phyloP scores from a whole-genome alignment of 1,140 invertebrate genomes.

The Cotesia typhae region DNA sequence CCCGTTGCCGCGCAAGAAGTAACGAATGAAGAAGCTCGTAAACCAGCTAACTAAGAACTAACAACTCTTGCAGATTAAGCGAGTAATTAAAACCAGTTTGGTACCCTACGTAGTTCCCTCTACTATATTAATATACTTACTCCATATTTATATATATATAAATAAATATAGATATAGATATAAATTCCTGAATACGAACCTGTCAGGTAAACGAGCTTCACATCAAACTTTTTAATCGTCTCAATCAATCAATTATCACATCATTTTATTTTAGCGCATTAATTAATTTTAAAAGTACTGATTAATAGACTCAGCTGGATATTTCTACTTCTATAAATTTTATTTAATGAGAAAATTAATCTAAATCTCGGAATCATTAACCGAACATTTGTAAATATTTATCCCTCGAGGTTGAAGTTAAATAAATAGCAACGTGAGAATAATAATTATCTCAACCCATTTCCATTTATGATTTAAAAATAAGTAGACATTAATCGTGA shows the following conservation, averaged over 20 bases:
- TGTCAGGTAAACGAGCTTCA: not conserved
- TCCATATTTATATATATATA: too few species aligned
- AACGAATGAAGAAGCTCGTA: not conserved
- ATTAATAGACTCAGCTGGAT: not conserved
- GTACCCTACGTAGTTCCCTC: not conserved
- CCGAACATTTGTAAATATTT: slow-evolving; percentile 2
- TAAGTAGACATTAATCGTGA: slow-evolving; percentile 25
- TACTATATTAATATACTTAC: too few species aligned
- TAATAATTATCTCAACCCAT: slow-evolving; percentile 5
- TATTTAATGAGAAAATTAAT: slow-evolving; percentile 6
- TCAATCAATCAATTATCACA: slow-evolving; percentile 8
- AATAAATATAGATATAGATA: too few species aligned
- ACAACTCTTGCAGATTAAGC: slow-evolving; percentile 33
- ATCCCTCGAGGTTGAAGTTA: too few species aligned
- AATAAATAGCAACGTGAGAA: not conserved
- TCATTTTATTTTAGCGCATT: not conserved
- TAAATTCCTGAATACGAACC: not conserved
- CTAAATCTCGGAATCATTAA: not conserved
- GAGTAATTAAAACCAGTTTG: slow-evolving; percentile 37
- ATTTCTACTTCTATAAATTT: not conserved
- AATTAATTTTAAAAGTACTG: not conserved
- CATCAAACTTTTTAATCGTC: not conserved
- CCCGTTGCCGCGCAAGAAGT: not conserved
- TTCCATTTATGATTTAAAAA: slow-evolving; percentile 21
- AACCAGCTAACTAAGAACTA: slow-evolving; percentile 32